A percentile compares a stretch with the other conserved stretches of the same genome.
Evolutionary conservation across 2,888 invertebrate species (phyloP).

Genomic region (Drosophila cognata): DNA sequence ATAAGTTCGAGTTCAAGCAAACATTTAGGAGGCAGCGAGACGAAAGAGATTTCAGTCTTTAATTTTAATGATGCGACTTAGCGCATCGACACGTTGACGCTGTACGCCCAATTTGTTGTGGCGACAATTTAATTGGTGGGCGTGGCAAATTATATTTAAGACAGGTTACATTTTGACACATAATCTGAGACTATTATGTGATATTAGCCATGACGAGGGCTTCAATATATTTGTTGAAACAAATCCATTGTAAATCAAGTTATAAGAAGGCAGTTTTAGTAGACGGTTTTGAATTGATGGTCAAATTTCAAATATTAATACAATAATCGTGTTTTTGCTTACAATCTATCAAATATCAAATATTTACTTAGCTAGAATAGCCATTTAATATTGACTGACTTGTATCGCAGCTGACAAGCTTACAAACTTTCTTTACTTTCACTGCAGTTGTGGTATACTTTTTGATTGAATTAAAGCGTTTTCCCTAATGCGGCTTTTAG

Average conservation of each 20-base stretch:
- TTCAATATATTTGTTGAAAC: background rate
- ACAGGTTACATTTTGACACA: background rate
- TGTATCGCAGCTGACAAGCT: background rate
- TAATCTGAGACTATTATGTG: background rate
- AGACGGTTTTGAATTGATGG: background rate
- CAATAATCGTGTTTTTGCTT: background rate
- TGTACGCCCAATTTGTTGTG: conserved; percentile 4
- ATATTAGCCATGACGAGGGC: background rate
- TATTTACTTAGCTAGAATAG: background rate
- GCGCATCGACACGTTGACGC: conserved; percentile 25
- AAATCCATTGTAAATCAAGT: background rate
- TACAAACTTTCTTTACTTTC: background rate
- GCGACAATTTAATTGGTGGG: conserved; percentile 24
- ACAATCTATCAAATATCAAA: background rate
- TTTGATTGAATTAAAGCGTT: background rate
- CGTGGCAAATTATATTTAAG: conserved; percentile 8
- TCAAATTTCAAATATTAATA: background rate
- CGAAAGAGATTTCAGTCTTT: background rate
- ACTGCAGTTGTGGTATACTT: background rate
- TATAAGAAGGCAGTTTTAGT: background rate
- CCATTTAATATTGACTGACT: background rate
- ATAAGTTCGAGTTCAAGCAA: conserved; percentile 84
- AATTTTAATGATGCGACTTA: conserved; percentile 4
- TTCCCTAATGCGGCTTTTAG: background rate
- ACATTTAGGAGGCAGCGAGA: conserved; percentile 45